Evolutionary conservation across 2,888 invertebrate genomes (phyloP).

Genomic region (Chaetogeoica ovagalla): DNA sequence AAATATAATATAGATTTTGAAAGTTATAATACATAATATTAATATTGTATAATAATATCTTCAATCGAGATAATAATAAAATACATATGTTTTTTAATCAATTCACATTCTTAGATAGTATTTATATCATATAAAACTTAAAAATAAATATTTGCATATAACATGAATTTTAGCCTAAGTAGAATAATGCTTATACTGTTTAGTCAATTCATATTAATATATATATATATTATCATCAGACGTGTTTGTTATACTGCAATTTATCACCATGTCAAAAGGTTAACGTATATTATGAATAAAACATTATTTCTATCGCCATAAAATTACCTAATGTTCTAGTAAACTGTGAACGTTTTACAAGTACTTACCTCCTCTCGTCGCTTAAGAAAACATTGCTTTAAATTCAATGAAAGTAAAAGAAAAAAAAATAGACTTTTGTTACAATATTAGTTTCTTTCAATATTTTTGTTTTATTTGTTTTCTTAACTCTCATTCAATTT

Average conservation of each 20-base stretch:
- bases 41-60: too few relatives aligned
- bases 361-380: not conserved
- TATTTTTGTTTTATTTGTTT: too few relatives aligned
- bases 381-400: not conserved
- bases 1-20: too few relatives aligned
- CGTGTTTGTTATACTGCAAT: not conserved
- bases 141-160: too few relatives aligned
- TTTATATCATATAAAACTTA: too few relatives aligned
- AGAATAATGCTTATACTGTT: not conserved
- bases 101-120: too few relatives aligned
- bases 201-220: not conserved
- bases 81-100: too few relatives aligned
- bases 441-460: too few relatives aligned
- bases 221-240: not conserved
- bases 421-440: too few relatives aligned
- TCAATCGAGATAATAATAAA: too few relatives aligned
- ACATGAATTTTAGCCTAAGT: not conserved
- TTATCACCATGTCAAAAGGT: slow-evolving; percentile 7
- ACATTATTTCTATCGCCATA: not conserved
- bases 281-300: slow-evolving; percentile 29
- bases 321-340: slow-evolving; percentile 16
- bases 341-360: not conserved
- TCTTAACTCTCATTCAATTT: too few relatives aligned
- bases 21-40: too few relatives aligned
- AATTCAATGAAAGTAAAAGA: not conserved